A percentile compares a stretch with the other conserved stretches of the same genome.
phyloP scores from a whole-genome alignment of 2,888 invertebrate genomes.

The Argyra leucocephala region DNA sequence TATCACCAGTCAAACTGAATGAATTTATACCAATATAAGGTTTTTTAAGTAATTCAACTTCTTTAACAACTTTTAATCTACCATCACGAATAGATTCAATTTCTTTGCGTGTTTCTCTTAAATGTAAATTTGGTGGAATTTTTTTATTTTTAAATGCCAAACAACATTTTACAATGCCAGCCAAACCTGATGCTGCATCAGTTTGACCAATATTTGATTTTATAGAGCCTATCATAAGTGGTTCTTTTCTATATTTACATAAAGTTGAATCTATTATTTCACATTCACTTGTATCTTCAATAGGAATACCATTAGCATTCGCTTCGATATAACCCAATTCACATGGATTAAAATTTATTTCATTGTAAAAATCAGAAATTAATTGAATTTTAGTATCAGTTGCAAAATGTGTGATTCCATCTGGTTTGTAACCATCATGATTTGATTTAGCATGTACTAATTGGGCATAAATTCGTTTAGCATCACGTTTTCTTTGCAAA shows the following conservation, averaged over 20 bases:
- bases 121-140: conserved; percentile 77
- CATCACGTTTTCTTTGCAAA: conserved; percentile 57
- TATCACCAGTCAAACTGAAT: conserved; percentile 83
- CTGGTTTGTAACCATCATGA: conserved; percentile 60
- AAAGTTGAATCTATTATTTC: conserved; percentile 66
- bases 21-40: conserved; percentile 73
- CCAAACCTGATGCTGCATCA: conserved; percentile 71
- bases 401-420: conserved; percentile 54
- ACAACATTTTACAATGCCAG: conserved; percentile 66
- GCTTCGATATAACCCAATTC: conserved; percentile 70
- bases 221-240: conserved; percentile 72
- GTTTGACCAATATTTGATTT: conserved; percentile 87
- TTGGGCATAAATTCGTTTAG: conserved; percentile 54
- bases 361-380: conserved; percentile 52
- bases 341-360: conserved; percentile 57
- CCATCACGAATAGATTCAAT: conserved; percentile 51
- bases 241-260: conserved; percentile 57
- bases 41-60: conserved; percentile 56
- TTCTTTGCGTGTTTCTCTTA: conserved; percentile 49
- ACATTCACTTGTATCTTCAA: conserved; percentile 82
- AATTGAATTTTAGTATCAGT: conserved; percentile 51
- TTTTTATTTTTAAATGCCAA: conserved; percentile 66
- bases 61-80: conserved; percentile 58
- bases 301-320: conserved; percentile 65
- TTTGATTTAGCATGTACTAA: conserved; percentile 63